Percentiles rank a stretch among this genome's conserved stretches.
phyloP scores from a whole-genome alignment of 2,797 vertebrate species.

The Sternotherus odoratus region DNA sequence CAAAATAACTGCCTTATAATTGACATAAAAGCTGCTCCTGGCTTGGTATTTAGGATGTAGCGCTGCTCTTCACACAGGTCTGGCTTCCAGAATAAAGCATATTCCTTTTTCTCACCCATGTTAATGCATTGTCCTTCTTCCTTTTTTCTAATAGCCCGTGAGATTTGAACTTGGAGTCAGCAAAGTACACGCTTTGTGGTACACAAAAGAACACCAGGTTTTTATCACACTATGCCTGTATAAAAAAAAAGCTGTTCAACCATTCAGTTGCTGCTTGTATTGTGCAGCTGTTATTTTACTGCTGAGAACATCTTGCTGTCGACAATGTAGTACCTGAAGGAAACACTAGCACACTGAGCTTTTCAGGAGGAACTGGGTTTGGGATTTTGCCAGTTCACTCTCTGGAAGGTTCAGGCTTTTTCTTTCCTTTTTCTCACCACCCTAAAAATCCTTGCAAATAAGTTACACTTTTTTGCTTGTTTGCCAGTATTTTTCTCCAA shows the following conservation, averaged over 20 bases:
- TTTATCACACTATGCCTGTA: conserved; percentile 73
- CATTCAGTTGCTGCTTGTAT: conserved; percentile 76
- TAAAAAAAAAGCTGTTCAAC: conserved; percentile 70
- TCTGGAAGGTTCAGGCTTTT: conserved; percentile 34
- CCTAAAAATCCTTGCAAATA: conserved; percentile 73
- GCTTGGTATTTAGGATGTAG: conserved; percentile 41
- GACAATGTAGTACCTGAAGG: conserved; percentile 79
- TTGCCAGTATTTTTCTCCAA: conserved; percentile 69
- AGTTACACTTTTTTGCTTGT: conserved; percentile 50
- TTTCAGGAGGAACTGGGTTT: conserved; percentile 58
- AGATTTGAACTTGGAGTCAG: conserved; percentile 80
- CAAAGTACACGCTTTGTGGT: conserved; percentile 75
- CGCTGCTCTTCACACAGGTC: conserved; percentile 31
- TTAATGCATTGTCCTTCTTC: conserved; percentile 69
- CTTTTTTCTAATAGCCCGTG: conserved; percentile 72
- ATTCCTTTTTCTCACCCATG: conserved; percentile 65
- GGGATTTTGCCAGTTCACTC: conserved; percentile 66
- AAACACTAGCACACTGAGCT: conserved; percentile 69
- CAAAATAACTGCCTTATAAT: conserved; percentile 49
- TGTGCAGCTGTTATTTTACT: conserved; percentile 75
- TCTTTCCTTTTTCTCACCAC: background rate
- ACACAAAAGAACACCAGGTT: conserved; percentile 81
- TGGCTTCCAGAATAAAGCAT: conserved; percentile 58
- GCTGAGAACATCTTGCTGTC: conserved; percentile 74
- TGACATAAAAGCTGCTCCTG: conserved; percentile 45